Evolutionary conservation across 2,113 vertebrate species (phyloP), one percentile per base, ranked within the genome.

Genomic region (Nibea albiflora): DNA sequence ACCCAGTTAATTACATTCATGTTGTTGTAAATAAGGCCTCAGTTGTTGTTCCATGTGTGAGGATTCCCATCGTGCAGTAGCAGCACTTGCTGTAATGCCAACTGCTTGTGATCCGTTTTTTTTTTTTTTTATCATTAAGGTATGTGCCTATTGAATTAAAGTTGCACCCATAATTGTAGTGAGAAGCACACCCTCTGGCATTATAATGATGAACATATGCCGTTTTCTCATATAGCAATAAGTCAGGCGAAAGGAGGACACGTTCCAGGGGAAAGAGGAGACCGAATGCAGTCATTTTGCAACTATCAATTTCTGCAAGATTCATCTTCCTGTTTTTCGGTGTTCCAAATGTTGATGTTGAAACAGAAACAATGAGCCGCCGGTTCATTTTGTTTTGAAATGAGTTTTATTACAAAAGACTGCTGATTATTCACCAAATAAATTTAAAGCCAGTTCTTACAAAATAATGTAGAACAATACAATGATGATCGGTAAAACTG

Each of bases 21-120:
- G 42, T 42, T 70, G 68, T 60, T 74, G 14, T 63, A 11, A 66
- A 56, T 61, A 56, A 54, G 28, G 54, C 77, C 46, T 75, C 20
- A 31, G 14, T 76, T 84, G 58, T 47, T 78, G 17, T 35, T 76
- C 60, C 85, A 85, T 76, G 54, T 88, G 68, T 58, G 58, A 31
- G 12, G 26, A 75, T 86, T 84, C 75, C 65, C 78, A 77, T 47
- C 65, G 56, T 69, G 42, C 58, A 72, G 62, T 10, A 9, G 57
- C 53, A 66, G 71, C 67, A 50, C 66, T 62, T 35, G 9, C 57
- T 67, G 26, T 19, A 28, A 22, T 71, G 70, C 47, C 35, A 75
- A 60, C 64, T 73, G 66, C 65, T 68, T 54, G 22, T 50, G 19
- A 72, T 70, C 3, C 62, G 28, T 75, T 74, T 5, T 67, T 81